Conservation (phyloP, 2,888 invertebrate genomes). For the Drosophila kanekoi region DNA sequence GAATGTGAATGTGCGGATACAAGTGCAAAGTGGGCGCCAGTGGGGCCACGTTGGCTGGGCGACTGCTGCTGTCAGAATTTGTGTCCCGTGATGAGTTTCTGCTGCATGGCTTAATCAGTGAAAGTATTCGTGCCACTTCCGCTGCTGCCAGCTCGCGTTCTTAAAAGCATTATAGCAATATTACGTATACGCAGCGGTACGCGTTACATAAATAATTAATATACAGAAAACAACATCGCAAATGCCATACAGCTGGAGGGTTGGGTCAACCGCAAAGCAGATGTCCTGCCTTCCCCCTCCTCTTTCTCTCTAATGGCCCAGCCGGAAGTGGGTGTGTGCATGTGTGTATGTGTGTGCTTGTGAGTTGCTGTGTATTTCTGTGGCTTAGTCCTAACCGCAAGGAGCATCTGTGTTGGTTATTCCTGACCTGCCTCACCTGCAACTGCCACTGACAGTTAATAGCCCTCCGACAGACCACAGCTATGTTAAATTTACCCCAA, state of each 20-base stretch:
- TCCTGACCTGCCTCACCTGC: conserved; percentile 30
- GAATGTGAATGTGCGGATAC: conserved; percentile 11
- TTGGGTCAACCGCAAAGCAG: conserved; percentile 39
- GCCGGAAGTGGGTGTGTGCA: background rate
- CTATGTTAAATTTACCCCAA: conserved; percentile 21
- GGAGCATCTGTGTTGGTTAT: conserved; percentile 39
- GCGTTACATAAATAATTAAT: conserved; percentile 67
- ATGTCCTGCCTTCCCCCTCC: conserved; percentile 1
- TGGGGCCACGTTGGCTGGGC: background rate
- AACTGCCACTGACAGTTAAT: conserved; percentile 69
- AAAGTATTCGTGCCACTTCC: conserved; percentile 33
- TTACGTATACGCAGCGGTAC: conserved; percentile 56
- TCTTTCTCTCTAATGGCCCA: background rate
- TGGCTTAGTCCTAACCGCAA: conserved; percentile 62
- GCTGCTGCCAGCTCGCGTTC: background rate
- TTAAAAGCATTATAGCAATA: conserved; percentile 65
- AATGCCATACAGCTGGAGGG: conserved; percentile 23
- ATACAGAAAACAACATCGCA: conserved; percentile 60
- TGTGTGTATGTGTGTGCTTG: background rate
- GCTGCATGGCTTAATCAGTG: conserved; percentile 39
- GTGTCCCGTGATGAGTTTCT: conserved; percentile 23
- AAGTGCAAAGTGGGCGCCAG: background rate
- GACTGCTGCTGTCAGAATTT: conserved; percentile 14
- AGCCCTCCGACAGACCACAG: conserved; percentile 38
- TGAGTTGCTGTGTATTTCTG: conserved; percentile 20